A percentile compares a stretch with the other conserved stretches of the same genome.
Evolutionary conservation across 2,113 vertebrate genomes (phyloP).

Genomic region (human (Homo sapiens)): DNA sequence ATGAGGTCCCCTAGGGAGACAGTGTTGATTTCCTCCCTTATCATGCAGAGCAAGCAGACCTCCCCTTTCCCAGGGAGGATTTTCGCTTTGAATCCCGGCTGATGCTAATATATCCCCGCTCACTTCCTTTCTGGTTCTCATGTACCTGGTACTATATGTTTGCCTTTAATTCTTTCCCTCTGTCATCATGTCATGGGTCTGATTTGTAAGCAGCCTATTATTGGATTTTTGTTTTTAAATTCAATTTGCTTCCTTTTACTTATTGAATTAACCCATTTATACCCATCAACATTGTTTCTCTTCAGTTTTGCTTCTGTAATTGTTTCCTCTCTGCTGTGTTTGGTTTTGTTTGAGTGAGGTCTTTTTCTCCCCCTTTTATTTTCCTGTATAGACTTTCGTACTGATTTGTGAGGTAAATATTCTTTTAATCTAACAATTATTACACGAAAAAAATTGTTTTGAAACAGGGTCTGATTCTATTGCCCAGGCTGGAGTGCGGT

Average conservation of each 20-base stretch:
- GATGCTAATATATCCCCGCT: accelerated
- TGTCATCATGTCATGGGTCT: accelerated
- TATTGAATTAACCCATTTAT: no score
- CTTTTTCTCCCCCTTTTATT: no score
- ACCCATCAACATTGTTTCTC: accelerated
- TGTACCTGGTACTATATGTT: neutral
- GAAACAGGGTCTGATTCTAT: neutral
- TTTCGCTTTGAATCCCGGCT: neutral
- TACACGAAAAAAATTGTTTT: neutral
- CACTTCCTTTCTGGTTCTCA: accelerated
- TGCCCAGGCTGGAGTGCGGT: neutral
- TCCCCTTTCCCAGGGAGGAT: no score
- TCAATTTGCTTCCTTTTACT: neutral
- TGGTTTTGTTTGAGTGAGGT: neutral
- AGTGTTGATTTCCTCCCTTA: no score
- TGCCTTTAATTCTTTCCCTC: accelerated
- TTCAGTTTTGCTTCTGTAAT: neutral
- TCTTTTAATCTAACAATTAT: neutral
- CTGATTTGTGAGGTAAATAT: neutral
- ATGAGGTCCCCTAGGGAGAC: accelerated
- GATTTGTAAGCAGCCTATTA: neutral
- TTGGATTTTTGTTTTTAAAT: neutral
- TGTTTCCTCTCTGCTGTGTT: neutral
- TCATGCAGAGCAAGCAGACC: accelerated
- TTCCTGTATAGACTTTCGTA: neutral